These are phyloP conservation scores for Calephelis virginiensis DNA, from an alignment of 1,140 invertebrate genomes.

Conservation along the genomic window DNA sequence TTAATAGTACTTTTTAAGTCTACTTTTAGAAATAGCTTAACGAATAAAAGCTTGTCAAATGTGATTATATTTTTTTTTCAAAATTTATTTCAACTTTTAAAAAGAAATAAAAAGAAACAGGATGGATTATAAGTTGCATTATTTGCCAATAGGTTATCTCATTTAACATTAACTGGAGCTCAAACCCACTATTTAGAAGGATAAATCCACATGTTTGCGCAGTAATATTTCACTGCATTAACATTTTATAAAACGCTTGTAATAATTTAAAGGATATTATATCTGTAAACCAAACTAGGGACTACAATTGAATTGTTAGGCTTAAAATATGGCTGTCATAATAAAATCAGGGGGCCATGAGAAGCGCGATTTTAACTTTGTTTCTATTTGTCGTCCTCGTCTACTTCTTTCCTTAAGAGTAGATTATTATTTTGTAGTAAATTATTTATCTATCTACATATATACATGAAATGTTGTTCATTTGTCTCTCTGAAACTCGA, in stretches of 20 bases:
- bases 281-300: constrained; percentile 40
- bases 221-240: constrained; percentile 50
- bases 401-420: too few relatives aligned
- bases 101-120: not conserved
- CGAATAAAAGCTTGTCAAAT: too few relatives aligned
- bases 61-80: too few relatives aligned
- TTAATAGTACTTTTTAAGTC: too few relatives aligned
- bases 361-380: not conserved
- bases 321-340: constrained; percentile 43
- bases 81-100: not conserved
- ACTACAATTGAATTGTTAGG: constrained; percentile 44
- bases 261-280: constrained; percentile 53
- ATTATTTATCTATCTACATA: too few relatives aligned
- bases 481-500: too few relatives aligned
- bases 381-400: too few relatives aligned
- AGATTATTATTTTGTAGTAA: too few relatives aligned
- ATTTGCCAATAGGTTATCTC: not conserved
- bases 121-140: constrained; percentile 3
- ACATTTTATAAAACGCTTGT: constrained; percentile 47
- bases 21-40: too few relatives aligned
- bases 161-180: not conserved
- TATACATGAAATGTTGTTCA: too few relatives aligned
- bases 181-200: constrained; percentile 22
- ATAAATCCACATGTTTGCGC: constrained; percentile 34
- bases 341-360: constrained; percentile 27